Conservation (phyloP, 1,140 invertebrate genomes). For the Colletes latitarsis region DNA sequence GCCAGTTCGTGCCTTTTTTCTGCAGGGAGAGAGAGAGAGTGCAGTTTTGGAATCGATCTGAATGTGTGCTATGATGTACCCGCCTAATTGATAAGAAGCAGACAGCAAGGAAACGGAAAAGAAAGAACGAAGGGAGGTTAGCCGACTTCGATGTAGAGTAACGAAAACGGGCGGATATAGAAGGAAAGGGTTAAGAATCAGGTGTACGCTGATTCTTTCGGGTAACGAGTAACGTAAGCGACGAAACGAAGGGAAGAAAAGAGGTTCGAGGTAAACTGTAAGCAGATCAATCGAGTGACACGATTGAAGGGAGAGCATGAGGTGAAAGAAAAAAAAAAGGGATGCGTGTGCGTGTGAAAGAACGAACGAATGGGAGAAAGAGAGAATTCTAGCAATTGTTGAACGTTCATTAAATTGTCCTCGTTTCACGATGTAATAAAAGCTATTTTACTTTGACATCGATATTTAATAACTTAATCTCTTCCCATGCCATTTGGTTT, state of each 20-base stretch:
- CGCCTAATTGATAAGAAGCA: conserved; percentile 20
- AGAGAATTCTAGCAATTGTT: conserved; percentile 69
- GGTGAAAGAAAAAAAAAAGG: no score
- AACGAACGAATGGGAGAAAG: conserved; percentile 12
- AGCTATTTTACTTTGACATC: conserved; percentile 68
- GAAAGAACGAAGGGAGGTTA: conserved; percentile 29
- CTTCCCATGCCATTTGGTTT: no score
- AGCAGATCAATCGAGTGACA: conserved; percentile 28
- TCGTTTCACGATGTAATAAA: conserved; percentile 72
- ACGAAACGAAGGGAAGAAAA: conserved; percentile 31
- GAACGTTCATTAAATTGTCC: conserved; percentile 70
- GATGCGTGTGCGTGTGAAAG: background rate
- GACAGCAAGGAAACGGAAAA: background rate
- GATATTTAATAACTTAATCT: conserved; percentile 19
- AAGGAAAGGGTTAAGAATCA: conserved; percentile 24
- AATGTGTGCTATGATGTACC: conserved; percentile 70
- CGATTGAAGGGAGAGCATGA: conserved; percentile 6
- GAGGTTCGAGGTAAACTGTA: conserved; percentile 29
- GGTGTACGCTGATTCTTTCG: conserved; percentile 44
- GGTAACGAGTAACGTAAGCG: conserved; percentile 13
- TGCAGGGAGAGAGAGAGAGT: conserved; percentile 71
- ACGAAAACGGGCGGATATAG: conserved; percentile 24
- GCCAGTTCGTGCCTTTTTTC: conserved; percentile 82
- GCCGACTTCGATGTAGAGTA: conserved; percentile 16
- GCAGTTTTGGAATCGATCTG: conserved; percentile 78